phyloP scores from a whole-genome alignment of 2,888 invertebrate species.

The Mythimna pallens region DNA sequence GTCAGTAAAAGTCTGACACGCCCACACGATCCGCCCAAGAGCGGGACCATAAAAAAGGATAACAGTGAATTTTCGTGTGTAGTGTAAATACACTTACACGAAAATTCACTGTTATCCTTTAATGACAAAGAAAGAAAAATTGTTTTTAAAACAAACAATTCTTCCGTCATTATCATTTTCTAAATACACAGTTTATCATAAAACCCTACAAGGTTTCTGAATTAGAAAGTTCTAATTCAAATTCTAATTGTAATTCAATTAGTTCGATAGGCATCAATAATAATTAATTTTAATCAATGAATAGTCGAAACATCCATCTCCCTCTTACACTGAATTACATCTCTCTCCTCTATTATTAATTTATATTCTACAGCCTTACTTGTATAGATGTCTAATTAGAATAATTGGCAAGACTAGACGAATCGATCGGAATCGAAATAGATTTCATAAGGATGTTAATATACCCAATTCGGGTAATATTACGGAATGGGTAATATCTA shows the following conservation, averaged over 20 bases:
- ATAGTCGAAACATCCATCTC: not conserved
- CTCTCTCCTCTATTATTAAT: not conserved
- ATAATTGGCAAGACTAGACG: constrained; percentile 27
- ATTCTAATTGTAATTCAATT: no score
- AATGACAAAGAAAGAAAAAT: no score
- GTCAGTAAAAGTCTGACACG: no score
- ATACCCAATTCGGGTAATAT: not conserved
- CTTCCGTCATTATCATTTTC: no score
- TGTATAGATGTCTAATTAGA: constrained; percentile 2
- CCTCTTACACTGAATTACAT: not conserved
- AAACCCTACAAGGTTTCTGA: not conserved
- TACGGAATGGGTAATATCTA: not conserved
- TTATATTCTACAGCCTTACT: not conserved
- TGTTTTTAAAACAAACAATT: no score
- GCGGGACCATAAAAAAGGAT: no score
- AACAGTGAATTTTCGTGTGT: no score
- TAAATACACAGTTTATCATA: not conserved
- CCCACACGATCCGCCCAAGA: no score
- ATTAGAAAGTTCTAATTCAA: not conserved
- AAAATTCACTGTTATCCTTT: no score
- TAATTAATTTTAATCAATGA: not conserved
- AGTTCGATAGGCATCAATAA: no score
- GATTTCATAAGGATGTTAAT: not conserved
- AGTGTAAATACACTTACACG: no score
- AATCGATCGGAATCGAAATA: constrained; percentile 22